phyloP scores from a whole-genome alignment of 1,140 invertebrate species.

The Catajapyx aquilonaris region DNA sequence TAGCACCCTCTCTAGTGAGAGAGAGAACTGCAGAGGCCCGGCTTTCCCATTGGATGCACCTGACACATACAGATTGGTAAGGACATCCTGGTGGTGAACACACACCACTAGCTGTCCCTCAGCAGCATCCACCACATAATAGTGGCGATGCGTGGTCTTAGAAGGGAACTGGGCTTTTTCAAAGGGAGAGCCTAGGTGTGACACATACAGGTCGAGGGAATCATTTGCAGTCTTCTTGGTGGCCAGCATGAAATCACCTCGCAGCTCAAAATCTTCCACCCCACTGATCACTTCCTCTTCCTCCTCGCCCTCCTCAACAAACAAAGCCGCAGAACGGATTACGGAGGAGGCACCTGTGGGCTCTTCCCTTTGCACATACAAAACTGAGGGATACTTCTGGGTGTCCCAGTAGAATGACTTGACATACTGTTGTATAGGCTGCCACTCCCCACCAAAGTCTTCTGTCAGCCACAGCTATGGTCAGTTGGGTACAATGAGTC shows the following conservation, averaged over 20 bases:
- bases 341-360: conserved; percentile 35
- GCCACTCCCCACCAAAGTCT: conserved; percentile 50
- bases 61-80: conserved; percentile 46
- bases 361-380: conserved; percentile 49
- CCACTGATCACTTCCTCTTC: conserved; percentile 34
- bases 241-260: conserved; percentile 66
- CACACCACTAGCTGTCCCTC: conserved; percentile 59
- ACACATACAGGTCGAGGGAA: conserved; percentile 48
- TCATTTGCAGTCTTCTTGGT: conserved; percentile 34
- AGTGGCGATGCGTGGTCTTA: conserved; percentile 38
- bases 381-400: conserved; percentile 20
- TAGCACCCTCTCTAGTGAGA: conserved; percentile 61
- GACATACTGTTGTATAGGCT: conserved; percentile 40
- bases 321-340: conserved; percentile 26
- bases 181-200: conserved; percentile 46
- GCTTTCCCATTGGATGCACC: conserved; percentile 19
- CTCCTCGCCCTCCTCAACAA: conserved; percentile 16
- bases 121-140: conserved; percentile 63
- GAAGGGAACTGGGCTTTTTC: conserved; percentile 50
- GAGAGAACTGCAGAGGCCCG: conserved; percentile 30
- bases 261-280: conserved; percentile 60
- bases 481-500: no score
- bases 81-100: conserved; percentile 49
- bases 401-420: conserved; percentile 50
- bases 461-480: conserved; percentile 49